Percentiles rank a stretch among this genome's conserved stretches.
phyloP scores from a whole-genome alignment of 1,140 invertebrate species.

The Drosophila lacertosa region DNA sequence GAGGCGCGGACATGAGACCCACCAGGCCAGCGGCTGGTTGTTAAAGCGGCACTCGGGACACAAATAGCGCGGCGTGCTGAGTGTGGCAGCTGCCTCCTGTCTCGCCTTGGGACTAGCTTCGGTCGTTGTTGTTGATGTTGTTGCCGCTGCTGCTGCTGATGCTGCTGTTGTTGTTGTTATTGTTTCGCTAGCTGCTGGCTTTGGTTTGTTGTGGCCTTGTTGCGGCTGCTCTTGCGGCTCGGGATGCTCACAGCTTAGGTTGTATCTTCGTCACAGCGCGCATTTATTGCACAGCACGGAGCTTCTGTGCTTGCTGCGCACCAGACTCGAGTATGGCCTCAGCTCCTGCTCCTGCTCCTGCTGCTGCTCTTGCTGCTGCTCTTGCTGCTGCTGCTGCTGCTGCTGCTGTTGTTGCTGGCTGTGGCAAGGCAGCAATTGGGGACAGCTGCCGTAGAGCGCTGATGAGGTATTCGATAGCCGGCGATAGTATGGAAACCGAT shows the following conservation, averaged over 20 bases:
- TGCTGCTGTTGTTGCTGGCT: conserved; percentile 7
- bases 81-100: conserved; percentile 18
- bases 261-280: conserved; percentile 84
- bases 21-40: conserved; percentile 80
- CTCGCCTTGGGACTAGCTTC: conserved; percentile 10
- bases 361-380: conserved; percentile 30
- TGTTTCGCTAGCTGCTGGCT: background rate
- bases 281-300: conserved; percentile 79
- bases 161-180: conserved; percentile 1
- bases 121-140: background rate
- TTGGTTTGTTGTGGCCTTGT: conserved; percentile 32
- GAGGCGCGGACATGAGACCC: conserved; percentile 80
- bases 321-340: conserved; percentile 61
- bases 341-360: conserved; percentile 20
- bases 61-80: conserved; percentile 59
- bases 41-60: conserved; percentile 78
- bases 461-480: conserved; percentile 79
- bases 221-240: conserved; percentile 17
- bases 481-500: conserved; percentile 67
- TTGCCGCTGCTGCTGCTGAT: background rate
- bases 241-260: conserved; percentile 80
- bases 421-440: conserved; percentile 51
- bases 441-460: conserved; percentile 78
- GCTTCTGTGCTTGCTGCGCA: conserved; percentile 58
- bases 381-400: conserved; percentile 17